Percentiles rank a stretch among this genome's conserved stretches.
Conservation (phyloP, 2,113 vertebrate genomes). For the Raja brachyura region DNA sequence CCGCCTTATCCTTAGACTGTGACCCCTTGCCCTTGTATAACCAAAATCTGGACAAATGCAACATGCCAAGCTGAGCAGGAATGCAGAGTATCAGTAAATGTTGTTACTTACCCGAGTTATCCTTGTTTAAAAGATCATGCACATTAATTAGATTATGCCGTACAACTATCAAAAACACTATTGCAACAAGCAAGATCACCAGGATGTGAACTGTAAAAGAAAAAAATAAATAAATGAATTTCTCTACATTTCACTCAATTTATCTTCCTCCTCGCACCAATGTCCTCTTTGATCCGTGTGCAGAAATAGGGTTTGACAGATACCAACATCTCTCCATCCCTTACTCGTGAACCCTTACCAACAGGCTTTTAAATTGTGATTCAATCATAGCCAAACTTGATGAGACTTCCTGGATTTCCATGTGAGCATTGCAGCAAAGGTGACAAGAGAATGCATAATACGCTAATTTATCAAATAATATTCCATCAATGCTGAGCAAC, state of each 20-base stretch:
- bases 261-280: not conserved
- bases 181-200: slow-evolving; percentile 71
- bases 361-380: not conserved
- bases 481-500: not conserved
- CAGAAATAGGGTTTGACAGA: too few relatives aligned
- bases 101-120: slow-evolving; percentile 64
- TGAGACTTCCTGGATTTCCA: not conserved
- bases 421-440: not conserved
- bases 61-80: not conserved
- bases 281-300: not conserved
- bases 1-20: too few relatives aligned
- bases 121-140: slow-evolving; percentile 76
- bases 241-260: not conserved
- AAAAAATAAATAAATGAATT: not conserved
- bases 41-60: not conserved
- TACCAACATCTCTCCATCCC: not conserved
- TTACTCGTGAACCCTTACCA: not conserved
- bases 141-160: slow-evolving; percentile 85
- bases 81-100: not conserved
- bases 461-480: not conserved
- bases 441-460: not conserved
- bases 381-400: not conserved
- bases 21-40: too few relatives aligned
- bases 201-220: slow-evolving; percentile 75
- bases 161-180: slow-evolving; percentile 80